Percentiles rank a stretch among this genome's conserved stretches.
Conservation (phyloP, 2,113 vertebrate genomes). For the Aramus guarauna region DNA sequence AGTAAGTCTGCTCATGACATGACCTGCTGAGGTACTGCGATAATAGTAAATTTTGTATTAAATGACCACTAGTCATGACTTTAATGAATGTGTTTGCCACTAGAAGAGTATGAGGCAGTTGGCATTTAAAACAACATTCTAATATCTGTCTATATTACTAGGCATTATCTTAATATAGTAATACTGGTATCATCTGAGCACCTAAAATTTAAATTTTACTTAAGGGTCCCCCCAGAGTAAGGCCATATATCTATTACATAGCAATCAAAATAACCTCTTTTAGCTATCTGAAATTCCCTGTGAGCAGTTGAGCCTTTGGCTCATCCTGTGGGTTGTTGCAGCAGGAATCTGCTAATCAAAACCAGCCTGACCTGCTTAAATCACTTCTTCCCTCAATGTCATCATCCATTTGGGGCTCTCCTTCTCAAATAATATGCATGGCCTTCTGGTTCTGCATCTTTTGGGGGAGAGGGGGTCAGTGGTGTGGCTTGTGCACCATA, state of each 20-base stretch:
- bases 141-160: not conserved
- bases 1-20: accelerated
- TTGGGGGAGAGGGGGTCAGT: not conserved
- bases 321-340: not conserved
- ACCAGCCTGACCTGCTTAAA: not conserved
- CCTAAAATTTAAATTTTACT: not conserved
- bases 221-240: not conserved
- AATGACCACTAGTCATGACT: not conserved
- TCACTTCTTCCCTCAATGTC: not conserved
- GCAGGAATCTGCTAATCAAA: not conserved
- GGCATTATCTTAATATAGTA: not conserved
- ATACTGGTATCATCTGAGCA: not conserved
- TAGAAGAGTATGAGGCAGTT: not conserved
- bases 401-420: not conserved
- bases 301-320: not conserved
- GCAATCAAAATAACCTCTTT: not conserved
- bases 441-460: not conserved
- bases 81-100: not conserved
- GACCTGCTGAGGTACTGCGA: not conserved
- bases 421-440: accelerated
- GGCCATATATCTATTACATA: not conserved
- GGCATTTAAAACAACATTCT: not conserved
- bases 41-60: not conserved
- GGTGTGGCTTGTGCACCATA: accelerated
- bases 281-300: not conserved